phyloP scores from a whole-genome alignment of 2,797 vertebrate species.

The Acipenser oxyrinchus region DNA sequence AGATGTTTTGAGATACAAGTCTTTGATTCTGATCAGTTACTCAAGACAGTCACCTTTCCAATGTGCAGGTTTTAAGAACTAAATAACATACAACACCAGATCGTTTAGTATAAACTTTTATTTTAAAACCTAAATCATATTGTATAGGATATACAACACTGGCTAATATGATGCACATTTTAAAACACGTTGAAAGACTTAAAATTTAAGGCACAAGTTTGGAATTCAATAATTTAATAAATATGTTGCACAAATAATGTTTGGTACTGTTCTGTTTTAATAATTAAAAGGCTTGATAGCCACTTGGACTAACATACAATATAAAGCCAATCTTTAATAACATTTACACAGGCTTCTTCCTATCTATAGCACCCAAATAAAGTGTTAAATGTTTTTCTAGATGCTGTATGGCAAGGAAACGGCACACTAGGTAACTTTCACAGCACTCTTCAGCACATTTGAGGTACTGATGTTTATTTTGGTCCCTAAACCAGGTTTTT shows the following conservation, averaged over 20 bases:
- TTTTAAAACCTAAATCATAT: constrained; percentile 1
- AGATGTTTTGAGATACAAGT: constrained; percentile 4
- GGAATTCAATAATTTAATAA: constrained; percentile 45
- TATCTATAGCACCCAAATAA: background rate
- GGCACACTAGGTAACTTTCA: constrained; percentile 5
- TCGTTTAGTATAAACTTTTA: background rate
- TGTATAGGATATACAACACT: background rate
- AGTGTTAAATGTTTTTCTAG: background rate
- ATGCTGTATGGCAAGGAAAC: constrained; percentile 1
- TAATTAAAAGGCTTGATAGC: constrained; percentile 7
- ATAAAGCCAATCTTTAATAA: background rate
- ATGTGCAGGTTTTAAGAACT: background rate
- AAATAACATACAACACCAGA: background rate
- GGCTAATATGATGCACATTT: background rate
- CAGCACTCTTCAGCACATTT: background rate
- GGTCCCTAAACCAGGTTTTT: too few species aligned
- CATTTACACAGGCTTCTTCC: background rate
- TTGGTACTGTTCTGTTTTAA: constrained; percentile 5
- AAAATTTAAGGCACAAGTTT: constrained; percentile 44
- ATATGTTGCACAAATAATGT: constrained; percentile 30
- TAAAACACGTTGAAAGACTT: background rate
- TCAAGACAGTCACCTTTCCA: constrained; percentile 3
- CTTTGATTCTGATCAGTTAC: background rate
- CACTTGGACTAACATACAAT: background rate
- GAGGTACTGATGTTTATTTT: background rate